Conservation (phyloP, 2,888 invertebrate species). For the Cryptocheilus praepositus region DNA sequence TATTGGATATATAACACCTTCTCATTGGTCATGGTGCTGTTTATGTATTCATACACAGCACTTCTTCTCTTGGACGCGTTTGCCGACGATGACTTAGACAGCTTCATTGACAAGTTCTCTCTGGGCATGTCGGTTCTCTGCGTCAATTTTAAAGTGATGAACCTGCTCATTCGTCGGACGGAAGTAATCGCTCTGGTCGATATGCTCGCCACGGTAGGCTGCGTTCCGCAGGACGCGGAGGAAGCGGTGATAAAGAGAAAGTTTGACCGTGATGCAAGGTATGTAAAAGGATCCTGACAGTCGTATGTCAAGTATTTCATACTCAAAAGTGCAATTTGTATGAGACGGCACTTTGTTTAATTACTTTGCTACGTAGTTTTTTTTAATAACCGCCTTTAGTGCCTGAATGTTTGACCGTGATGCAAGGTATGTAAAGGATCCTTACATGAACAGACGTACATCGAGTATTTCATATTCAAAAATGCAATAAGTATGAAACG, state of each 20-base stretch:
- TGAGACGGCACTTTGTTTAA: no score
- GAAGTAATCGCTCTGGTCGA: conserved; percentile 36
- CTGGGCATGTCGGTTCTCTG: conserved; percentile 47
- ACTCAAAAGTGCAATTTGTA: no score
- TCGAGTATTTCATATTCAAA: no score
- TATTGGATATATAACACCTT: conserved; percentile 35
- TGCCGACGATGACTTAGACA: conserved; percentile 28
- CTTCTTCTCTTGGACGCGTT: conserved; percentile 29
- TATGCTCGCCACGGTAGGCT: conserved; percentile 33
- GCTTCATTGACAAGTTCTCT: conserved; percentile 46
- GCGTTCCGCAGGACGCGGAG: conserved; percentile 30
- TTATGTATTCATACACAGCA: conserved; percentile 16
- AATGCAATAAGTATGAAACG: no score
- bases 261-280: conserved; percentile 46
- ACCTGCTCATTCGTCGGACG: conserved; percentile 37
- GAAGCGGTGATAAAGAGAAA: conserved; percentile 40
- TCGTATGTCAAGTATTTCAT: no score
- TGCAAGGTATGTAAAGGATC: conserved; percentile 34
- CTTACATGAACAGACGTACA: no score
- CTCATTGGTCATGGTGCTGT: conserved; percentile 23
- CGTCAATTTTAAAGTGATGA: conserved; percentile 47
- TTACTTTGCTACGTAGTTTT: no score
- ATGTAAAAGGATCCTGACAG: background rate
- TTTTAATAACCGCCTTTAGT: no score
- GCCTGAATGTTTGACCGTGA: conserved; percentile 34